Evolutionary conservation across 2,888 invertebrate genomes (phyloP), one percentile per base, ranked within the genome.

Genomic region (Molanna angustata): DNA sequence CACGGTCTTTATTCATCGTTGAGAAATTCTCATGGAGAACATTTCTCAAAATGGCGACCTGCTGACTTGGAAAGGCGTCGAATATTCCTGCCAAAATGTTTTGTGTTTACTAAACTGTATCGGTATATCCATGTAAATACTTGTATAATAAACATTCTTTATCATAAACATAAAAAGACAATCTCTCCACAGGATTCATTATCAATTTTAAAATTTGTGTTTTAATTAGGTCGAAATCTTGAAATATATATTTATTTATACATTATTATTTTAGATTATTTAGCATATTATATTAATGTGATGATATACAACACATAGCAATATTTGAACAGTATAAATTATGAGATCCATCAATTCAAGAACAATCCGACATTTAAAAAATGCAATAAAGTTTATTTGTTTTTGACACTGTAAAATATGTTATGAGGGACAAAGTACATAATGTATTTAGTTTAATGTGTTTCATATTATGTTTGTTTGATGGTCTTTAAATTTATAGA

Each of bases 1-100:
- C 76, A 67, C 61, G 69, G 55, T 65, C 50, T 49, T 19, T 13
- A 41, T 3, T 2, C 41, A 35, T 6, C 13, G 4, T 35, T 35
- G 35, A 13, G 40, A 14, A 13, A 4, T 13, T 4, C 4, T 35
- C 7, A 4, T 4, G 11, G 35, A 11, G 4, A 14, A 35, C 16
- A 3, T 3, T 27, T 35, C 14, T n/a, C 35, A 35, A 35, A 7
- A 2, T 6, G 41, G 17, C 17, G 7, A 4, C 11, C 17, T 21
- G 17, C 20, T 16, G 6, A 4, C 4, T 3, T n/a, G 16, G 11
- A 9, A 18, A 16, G 18, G 49, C 42, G 44, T 44, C 44, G 33
- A 19, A 17, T 21, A 54, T 33, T 54, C 54, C 54, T 54, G 54
- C 54, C 54, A 50, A 50, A 54, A 43, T 43, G 37, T 42, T 42